Evolutionary conservation across 2,797 vertebrate genomes (phyloP), one percentile per base, ranked within the genome.

Genomic region (Phoxinus dragarum): DNA sequence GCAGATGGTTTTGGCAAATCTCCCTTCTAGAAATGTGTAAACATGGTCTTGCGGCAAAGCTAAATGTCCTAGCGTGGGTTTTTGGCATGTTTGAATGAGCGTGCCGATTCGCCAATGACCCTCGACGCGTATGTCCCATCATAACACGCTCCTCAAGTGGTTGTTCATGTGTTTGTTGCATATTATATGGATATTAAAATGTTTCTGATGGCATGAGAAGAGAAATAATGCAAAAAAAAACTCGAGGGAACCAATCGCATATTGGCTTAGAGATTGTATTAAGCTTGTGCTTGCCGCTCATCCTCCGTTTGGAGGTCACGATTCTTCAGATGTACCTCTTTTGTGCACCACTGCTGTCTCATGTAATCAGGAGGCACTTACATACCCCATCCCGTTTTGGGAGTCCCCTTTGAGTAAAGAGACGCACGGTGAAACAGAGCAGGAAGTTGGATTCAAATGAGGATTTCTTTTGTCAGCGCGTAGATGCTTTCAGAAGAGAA

Each of bases 281-380:
- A 77, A 88, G 85, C 80, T 86, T 89, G 84, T 89, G 84, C 88
- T 88, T 89, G 52, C 49, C 66, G 34, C 31, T 54, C 16, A 21
- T 68, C 72, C 27, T 79, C 27, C 64, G 36, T 56, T 88, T 84
- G 1, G 61, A 81, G 68, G 49, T 52, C 72, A 27, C 10, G 49
- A 77, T 81, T 67, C 44, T 23, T 40, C 36, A 47, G 42, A 77
- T 67, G 23, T 81, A 44, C 42, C 40, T 76, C 40, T 23, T 31
- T 89, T 86, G 68, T 83, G n/a, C 17, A 23, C 73, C 56, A 23
- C 77, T 73, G 68, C 64, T 44, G n/a, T 80, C 75, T 52, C 67
- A 49, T 49, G 78, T 74, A 68, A 84, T 84, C 72, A 77, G 44
- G 38, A 78, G 80, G 88, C 85, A 84, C 84, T 86, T 76, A 81